Percentiles rank a stretch among this genome's conserved stretches.
Conservation (phyloP, 2,797 vertebrate genomes). For the Rhinogobio ventralis region DNA sequence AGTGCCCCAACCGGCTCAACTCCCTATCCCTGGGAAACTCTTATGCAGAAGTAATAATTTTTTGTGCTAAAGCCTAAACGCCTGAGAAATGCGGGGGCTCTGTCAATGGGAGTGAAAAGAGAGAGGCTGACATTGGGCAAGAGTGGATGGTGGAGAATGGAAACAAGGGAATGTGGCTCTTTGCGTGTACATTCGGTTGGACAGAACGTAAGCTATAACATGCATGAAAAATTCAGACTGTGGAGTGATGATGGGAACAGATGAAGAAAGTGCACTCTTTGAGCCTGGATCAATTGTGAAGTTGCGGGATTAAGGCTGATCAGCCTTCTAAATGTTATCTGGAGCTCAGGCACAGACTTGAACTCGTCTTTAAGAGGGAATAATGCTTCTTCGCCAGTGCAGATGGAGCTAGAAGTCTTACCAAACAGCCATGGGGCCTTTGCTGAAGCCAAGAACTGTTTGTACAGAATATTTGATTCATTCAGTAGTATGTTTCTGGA, state of each 20-base stretch:
- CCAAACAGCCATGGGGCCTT: not conserved
- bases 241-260: conserved; percentile 5
- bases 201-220: conserved; percentile 67
- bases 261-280: conserved; percentile 1
- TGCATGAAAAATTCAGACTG: conserved; percentile 66
- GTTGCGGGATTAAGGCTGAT: conserved; percentile 42
- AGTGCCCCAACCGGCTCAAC: not conserved
- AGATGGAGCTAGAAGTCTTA: conserved; percentile 24
- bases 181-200: conserved; percentile 14
- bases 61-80: conserved; percentile 34
- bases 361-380: conserved; percentile 11
- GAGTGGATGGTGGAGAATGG: conserved; percentile 40
- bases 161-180: not conserved
- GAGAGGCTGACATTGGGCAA: conserved; percentile 17
- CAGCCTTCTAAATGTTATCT: conserved; percentile 35
- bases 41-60: conserved; percentile 41
- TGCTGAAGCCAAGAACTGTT: conserved; percentile 10
- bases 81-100: conserved; percentile 8
- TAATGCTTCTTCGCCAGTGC: not conserved
- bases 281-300: conserved; percentile 21
- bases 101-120: conserved; percentile 27
- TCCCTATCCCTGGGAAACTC: conserved; percentile 8
- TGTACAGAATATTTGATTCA: conserved; percentile 12
- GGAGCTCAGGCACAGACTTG: conserved; percentile 10
- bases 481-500: conserved; percentile 22